Percentiles rank a stretch among this genome's conserved stretches.
Evolutionary conservation across 30 jellyfish, hydroid and myxozoan species (phyloP).

Genomic region (Aurelia sp.): DNA sequence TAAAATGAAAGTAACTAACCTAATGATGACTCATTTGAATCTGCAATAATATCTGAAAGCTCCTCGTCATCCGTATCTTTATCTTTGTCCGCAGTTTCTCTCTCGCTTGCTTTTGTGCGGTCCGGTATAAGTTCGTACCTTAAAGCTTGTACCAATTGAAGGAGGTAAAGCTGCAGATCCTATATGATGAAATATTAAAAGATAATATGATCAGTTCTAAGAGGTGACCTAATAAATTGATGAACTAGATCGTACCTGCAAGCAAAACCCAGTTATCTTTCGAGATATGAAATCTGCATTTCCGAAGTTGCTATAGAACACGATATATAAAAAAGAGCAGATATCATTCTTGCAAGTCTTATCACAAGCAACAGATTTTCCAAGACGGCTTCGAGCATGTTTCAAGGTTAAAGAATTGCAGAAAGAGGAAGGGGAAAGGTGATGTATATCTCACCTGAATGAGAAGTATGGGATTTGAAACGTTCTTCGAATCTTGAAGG

Average conservation of each 20-base stretch:
- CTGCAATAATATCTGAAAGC: constrained; percentile 24
- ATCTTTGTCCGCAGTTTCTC: constrained; percentile 32
- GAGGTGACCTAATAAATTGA: neutral
- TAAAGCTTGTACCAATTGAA: constrained; percentile 97
- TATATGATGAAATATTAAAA: neutral
- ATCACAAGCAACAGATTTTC: too few species aligned
- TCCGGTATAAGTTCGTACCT: constrained; percentile 75
- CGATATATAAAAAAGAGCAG: too few species aligned
- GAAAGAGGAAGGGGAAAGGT: too few species aligned
- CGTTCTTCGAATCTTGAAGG: too few species aligned
- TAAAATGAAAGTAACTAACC: constrained; percentile 13
- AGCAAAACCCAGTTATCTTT: too few species aligned
- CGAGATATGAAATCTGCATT: too few species aligned
- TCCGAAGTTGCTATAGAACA: too few species aligned
- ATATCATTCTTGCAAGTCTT: too few species aligned
- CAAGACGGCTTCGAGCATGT: too few species aligned
- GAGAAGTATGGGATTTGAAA: too few species aligned
- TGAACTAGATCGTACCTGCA: neutral
- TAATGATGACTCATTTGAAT: neutral
- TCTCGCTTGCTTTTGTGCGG: neutral
- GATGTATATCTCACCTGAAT: too few species aligned
- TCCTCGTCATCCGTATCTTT: constrained; percentile 24
- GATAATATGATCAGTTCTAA: neutral
- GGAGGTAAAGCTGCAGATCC: constrained; percentile 91
- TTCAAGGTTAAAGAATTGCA: too few species aligned